Evolutionary conservation across 2,797 vertebrate species (phyloP), one percentile per base, ranked within the genome.

Genomic region (Enoplosus armatus): DNA sequence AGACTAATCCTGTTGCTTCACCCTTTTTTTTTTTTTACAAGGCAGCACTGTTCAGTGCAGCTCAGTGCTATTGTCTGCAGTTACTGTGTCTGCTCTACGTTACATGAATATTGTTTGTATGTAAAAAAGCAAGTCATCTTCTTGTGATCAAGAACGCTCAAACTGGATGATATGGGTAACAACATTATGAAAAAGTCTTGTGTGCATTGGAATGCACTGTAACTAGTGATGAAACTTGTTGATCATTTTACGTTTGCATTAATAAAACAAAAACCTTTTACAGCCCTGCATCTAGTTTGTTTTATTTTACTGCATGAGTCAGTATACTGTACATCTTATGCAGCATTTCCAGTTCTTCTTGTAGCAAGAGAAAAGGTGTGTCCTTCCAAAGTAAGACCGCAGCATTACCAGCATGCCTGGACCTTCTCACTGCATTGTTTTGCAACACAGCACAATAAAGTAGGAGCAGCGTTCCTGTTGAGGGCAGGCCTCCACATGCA

Each of bases 351-450:
- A 79, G 87, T 90, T 92, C 51, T 75, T 75, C 77, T 1, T 60
- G 85, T 81, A 39, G n/a, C 62, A 35, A 27, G 41, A 20, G 65
- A n/a, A 59, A 79, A 70, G 91, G 92, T 58, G 91, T 85, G 89
- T 64, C 69, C 6, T 15, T 41, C 16, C 20, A 37, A 51, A 82
- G 24, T 41, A 51, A 59, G 43, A 55, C 24, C 0, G 2, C 54
- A 39, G 65, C 53, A 41, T 75, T 61, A 58, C 33, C 58, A 5
- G 41, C 89, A 89, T 87, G 66, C 84, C 72, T 84, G 53, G 45
- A 72, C 35, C 39, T 56, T 58, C 8, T 50, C 37, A 14, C 5
- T 27, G 22, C 65, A 15, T 72, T 86, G 75, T 85, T 53, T 63
- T 24, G 8, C 14, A 1, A 7, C 8, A 18, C 31, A 3, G 41